phyloP scores from a whole-genome alignment of 2,113 vertebrate species.

The Tichodroma muraria region DNA sequence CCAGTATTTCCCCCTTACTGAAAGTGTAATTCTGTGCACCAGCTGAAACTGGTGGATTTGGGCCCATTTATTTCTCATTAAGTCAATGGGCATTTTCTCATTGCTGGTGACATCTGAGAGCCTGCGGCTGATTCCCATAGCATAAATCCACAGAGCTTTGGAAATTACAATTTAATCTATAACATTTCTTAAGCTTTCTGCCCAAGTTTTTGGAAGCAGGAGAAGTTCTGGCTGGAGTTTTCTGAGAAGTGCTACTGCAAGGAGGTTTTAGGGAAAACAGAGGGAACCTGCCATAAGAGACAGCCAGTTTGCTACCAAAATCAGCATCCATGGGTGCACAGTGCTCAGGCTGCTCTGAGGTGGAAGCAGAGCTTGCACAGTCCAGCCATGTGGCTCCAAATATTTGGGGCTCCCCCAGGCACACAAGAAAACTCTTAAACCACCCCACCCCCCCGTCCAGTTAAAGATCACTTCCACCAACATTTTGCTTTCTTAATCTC shows the following conservation, averaged over 20 bases:
- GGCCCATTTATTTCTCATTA: background rate
- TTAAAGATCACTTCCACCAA: background rate
- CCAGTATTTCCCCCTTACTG: background rate
- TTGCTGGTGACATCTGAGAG: background rate
- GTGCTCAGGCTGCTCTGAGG: fast-evolving
- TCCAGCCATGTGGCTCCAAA: background rate
- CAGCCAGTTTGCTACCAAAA: background rate
- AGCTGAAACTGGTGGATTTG: background rate
- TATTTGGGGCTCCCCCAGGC: background rate
- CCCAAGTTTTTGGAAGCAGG: background rate
- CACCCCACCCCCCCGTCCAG: fast-evolving
- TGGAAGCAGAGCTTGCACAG: background rate
- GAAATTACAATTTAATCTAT: background rate
- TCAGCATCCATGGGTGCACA: background rate
- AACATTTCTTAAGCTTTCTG: background rate
- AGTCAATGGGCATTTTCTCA: background rate
- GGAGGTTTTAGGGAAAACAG: background rate
- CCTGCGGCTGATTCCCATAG: background rate
- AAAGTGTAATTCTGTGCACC: background rate
- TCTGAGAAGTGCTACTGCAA: background rate
- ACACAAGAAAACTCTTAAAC: background rate
- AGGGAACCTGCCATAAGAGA: background rate
- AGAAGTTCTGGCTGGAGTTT: background rate
- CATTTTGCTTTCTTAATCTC: background rate
- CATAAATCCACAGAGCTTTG: background rate